A percentile compares a stretch with the other conserved stretches of the same genome.
Evolutionary conservation across 2,113 vertebrate species (phyloP).

Genomic region (Poeciliopsis occidentalis): DNA sequence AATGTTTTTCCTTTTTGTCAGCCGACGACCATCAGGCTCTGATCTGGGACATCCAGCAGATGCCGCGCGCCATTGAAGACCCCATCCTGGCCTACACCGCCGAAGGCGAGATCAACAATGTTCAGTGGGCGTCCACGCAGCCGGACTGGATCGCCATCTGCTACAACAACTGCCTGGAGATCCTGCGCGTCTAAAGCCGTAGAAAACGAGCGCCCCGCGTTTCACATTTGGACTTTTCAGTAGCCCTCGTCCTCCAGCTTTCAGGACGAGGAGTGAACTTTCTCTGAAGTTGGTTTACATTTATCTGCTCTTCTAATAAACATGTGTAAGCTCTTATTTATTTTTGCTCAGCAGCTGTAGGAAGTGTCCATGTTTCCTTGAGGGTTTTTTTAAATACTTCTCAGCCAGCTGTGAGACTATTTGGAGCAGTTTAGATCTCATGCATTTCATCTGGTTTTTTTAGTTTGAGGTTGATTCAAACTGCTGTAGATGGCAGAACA

Average conservation of each 20-base stretch:
- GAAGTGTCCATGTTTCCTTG: constrained; percentile 14
- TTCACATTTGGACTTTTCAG: constrained; percentile 42
- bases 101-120: constrained; percentile 99
- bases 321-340: constrained; percentile 66
- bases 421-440: constrained; percentile 48
- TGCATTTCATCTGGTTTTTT: constrained; percentile 20
- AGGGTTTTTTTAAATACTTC: constrained; percentile 44
- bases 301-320: constrained; percentile 47
- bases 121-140: constrained; percentile 99
- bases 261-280: constrained; percentile 38
- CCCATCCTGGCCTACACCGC: constrained; percentile 98
- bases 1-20: constrained; percentile 59
- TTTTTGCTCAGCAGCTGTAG: constrained; percentile 59
- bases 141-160: constrained; percentile 99
- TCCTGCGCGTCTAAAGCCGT: constrained; percentile 88
- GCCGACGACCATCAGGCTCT: constrained; percentile 99
- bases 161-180: constrained; percentile 99
- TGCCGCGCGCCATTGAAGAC: constrained; percentile 98
- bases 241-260: constrained; percentile 18
- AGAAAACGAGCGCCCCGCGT: constrained; percentile 6
- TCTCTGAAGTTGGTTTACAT: constrained; percentile 59
- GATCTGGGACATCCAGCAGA: constrained; percentile 99
- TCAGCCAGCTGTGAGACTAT: constrained; percentile 55
- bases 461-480: constrained; percentile 33
- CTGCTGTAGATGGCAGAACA: constrained; percentile 31